These are phyloP conservation scores for Eucera pruinosa DNA, from an alignment of 2,888 invertebrate genomes.

Conservation along the genomic window DNA sequence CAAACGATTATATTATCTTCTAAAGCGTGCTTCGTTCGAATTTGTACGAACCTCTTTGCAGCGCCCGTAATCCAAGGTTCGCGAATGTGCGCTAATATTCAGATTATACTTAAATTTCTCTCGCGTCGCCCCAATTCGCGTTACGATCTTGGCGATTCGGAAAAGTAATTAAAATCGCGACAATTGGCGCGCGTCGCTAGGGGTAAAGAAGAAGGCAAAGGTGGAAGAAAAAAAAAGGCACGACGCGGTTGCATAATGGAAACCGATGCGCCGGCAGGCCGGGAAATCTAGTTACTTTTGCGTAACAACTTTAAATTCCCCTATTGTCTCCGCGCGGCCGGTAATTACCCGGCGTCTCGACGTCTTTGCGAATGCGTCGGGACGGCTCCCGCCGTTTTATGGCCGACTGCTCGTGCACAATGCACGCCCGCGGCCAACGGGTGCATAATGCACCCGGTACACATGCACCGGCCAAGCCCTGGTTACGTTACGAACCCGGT, in stretches of 20 bases:
- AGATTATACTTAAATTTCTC: no score
- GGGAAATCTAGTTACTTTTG: slow-evolving; percentile 39
- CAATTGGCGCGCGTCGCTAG: neutral
- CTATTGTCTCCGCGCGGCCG: slow-evolving; percentile 33
- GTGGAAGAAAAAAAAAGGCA: neutral
- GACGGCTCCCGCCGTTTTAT: slow-evolving; percentile 35
- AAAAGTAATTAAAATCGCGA: slow-evolving; percentile 8
- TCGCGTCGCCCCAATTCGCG: no score
- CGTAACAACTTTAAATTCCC: slow-evolving; percentile 41
- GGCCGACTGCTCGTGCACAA: slow-evolving; percentile 44
- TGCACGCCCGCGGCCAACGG: slow-evolving; percentile 37
- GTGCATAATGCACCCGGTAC: slow-evolving; percentile 37
- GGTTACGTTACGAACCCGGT: slow-evolving; percentile 11
- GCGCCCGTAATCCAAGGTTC: no score
- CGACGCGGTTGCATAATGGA: slow-evolving; percentile 9
- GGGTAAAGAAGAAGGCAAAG: no score
- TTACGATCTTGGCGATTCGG: neutral
- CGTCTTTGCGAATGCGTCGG: slow-evolving; percentile 37
- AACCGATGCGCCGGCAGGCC: neutral
- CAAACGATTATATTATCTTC: no score
- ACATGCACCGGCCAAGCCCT: slow-evolving; percentile 6
- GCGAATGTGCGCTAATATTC: no score
- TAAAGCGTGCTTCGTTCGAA: no score
- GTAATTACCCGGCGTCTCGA: slow-evolving; percentile 43
- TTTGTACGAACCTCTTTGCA: no score